Evolutionary conservation across 2,888 invertebrate species (phyloP).

Genomic region (Neoitamus cyanurus): DNA sequence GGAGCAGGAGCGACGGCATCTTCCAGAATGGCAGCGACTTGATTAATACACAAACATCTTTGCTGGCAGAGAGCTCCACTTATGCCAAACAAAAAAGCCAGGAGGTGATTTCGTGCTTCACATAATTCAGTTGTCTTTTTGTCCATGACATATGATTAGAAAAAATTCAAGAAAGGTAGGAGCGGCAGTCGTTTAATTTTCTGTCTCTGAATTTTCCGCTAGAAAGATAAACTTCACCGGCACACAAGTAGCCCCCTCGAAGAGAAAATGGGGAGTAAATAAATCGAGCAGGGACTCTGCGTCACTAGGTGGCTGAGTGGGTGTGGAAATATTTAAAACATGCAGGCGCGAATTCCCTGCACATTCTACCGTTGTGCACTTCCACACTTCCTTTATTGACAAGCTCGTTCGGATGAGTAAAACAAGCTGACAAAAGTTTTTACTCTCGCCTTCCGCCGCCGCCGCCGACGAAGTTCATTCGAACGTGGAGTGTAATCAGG

Average conservation of each 20-base stretch:
- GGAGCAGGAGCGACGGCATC: not conserved
- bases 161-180: conserved; percentile 27
- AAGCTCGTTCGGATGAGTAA: not conserved
- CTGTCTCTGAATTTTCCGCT: conserved; percentile 35
- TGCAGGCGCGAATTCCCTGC: not conserved
- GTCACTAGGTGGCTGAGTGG: not conserved
- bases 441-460: not conserved
- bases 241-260: not conserved
- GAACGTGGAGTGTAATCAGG: not conserved
- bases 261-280: not conserved
- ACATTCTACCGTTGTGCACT: not conserved
- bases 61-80: conserved; percentile 11
- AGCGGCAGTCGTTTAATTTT: conserved; percentile 38
- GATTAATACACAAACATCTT: conserved; percentile 42
- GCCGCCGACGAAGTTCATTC: not conserved
- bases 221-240: conserved; percentile 25
- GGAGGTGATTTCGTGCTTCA: conserved; percentile 44
- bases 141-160: conserved; percentile 44
- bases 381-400: not conserved
- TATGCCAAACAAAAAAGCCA: conserved; percentile 31
- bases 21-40: conserved; percentile 31
- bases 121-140: conserved; percentile 45
- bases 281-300: not conserved
- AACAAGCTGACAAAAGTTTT: not conserved
- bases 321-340: not conserved